A percentile compares a stretch with the other conserved stretches of the same genome.
These are phyloP conservation scores for Acronicta alni DNA, from an alignment of 2,888 invertebrate genomes.

Conservation along the genomic window DNA sequence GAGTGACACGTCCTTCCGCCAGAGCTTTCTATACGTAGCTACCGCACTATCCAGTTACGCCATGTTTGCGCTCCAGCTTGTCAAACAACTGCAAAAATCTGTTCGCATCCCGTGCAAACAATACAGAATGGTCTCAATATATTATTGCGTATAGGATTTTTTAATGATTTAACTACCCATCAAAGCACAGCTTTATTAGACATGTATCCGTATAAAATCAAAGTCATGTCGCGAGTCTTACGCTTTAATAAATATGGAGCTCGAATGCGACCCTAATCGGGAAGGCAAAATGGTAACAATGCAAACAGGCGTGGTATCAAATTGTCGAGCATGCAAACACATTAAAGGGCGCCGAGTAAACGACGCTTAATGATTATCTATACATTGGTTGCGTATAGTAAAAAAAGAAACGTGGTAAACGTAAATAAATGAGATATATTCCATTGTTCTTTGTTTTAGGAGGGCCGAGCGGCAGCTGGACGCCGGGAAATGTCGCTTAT, in stretches of 20 bases:
- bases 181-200: conserved; percentile 69
- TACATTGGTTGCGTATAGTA: conserved; percentile 72
- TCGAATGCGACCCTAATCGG: conserved; percentile 87
- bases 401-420: conserved; percentile 73
- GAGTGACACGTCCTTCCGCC: conserved; percentile 87
- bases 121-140: conserved; percentile 19
- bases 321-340: conserved; percentile 86
- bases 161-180: conserved; percentile 65
- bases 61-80: conserved; percentile 60
- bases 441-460: conserved; percentile 84
- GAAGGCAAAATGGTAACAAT: conserved; percentile 87
- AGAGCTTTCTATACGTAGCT: conserved; percentile 70
- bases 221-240: conserved; percentile 84
- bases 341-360: conserved; percentile 84
- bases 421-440: conserved; percentile 84
- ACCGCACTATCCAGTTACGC: conserved; percentile 69
- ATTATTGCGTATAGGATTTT: conserved; percentile 10
- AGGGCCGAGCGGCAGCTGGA: conserved; percentile 81
- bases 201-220: conserved; percentile 83
- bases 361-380: conserved; percentile 85
- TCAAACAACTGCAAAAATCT: conserved; percentile 57
- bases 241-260: conserved; percentile 87
- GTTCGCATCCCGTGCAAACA: conserved; percentile 23
- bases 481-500: conserved; percentile 85
- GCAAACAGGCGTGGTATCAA: conserved; percentile 86